Percentiles rank a stretch among this genome's conserved stretches.
Evolutionary conservation across 1,140 invertebrate species (phyloP).

Genomic region (Thalassaphorura encarpata): DNA sequence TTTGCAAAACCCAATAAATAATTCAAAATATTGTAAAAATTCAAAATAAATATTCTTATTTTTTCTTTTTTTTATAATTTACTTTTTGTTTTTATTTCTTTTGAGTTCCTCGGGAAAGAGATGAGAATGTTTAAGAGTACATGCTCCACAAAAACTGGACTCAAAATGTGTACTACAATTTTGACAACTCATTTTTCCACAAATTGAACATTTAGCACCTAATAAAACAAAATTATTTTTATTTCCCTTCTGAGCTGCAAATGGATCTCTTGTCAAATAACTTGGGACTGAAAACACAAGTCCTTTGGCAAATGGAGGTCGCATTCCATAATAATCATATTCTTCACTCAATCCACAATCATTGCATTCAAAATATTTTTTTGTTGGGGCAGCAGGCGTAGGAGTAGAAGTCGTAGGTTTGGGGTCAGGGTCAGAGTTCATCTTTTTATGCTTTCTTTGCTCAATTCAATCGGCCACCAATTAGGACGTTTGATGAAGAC

Average conservation of each 20-base stretch:
- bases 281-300: constrained; percentile 54
- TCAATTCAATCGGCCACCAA: constrained; percentile 71
- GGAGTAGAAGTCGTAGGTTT: constrained; percentile 1
- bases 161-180: constrained; percentile 71
- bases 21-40: too few relatives aligned
- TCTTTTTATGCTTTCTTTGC: not conserved
- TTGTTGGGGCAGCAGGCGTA: constrained; percentile 8
- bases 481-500: constrained; percentile 53
- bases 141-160: constrained; percentile 58
- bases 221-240: constrained; percentile 58
- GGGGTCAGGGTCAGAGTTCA: not conserved
- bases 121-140: constrained; percentile 48
- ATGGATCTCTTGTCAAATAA: constrained; percentile 75
- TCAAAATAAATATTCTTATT: constrained; percentile 14
- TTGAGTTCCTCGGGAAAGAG: constrained; percentile 55
- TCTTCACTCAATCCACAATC: constrained; percentile 53
- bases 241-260: constrained; percentile 47
- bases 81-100: constrained; percentile 37
- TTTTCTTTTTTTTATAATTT: constrained; percentile 10
- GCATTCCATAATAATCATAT: constrained; percentile 59
- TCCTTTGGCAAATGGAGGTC: constrained; percentile 55
- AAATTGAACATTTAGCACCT: constrained; percentile 60
- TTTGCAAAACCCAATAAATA: too few relatives aligned
- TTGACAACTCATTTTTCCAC: constrained; percentile 57
- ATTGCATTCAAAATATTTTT: constrained; percentile 48